Evolutionary conservation across 2,113 vertebrate species (phyloP), one percentile per base, ranked within the genome.

Genomic region (Gavialis gangeticus): DNA sequence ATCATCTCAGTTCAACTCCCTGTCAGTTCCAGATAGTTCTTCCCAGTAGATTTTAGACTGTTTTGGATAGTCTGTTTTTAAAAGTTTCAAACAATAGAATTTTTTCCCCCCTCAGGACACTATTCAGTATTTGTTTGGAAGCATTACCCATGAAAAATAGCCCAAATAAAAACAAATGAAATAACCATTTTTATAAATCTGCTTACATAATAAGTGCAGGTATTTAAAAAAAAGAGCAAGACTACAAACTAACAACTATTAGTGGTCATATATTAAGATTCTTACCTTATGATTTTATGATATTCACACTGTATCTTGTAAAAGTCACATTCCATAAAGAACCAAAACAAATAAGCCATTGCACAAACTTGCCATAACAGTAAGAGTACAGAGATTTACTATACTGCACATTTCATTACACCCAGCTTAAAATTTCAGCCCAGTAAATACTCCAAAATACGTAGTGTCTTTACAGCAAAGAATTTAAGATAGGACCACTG

Each of bases 1-100:
- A 92, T 91, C 87, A 97, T 95, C 92, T 92, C 58, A 94, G 94
- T 94, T 93, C 62, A 95, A 78, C 94, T 96, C 95, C 93, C 87
- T 92, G 95, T 93, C 94, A 89, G 95, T 95, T 80, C 69, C 82
- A 95, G 92, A 89, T 94, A 79, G 91, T 69, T 89, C 86, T 77
- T 84, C 83, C 30, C 91, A 89, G 88, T 84, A 77, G 89, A 77
- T 85, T 97, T 96, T 94, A 85, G 94, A 85, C 67, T 85, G 91
- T 86, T 91, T 85, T 85, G 82, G 85, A 69, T 86, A 71, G 84
- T 81, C 92, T 95, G 91, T 96, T 96, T 97, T 95, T 95, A 87
- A 37, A 97, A 95, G 86, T 28, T 84, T 91, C 69, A 89, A 92
- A 91, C 71, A 60, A 92, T 95, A 92, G 87, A 95, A 91, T 88